These are phyloP conservation scores for Sphinx pinastri DNA, from an alignment of 2,888 invertebrate species.

Conservation along the genomic window DNA sequence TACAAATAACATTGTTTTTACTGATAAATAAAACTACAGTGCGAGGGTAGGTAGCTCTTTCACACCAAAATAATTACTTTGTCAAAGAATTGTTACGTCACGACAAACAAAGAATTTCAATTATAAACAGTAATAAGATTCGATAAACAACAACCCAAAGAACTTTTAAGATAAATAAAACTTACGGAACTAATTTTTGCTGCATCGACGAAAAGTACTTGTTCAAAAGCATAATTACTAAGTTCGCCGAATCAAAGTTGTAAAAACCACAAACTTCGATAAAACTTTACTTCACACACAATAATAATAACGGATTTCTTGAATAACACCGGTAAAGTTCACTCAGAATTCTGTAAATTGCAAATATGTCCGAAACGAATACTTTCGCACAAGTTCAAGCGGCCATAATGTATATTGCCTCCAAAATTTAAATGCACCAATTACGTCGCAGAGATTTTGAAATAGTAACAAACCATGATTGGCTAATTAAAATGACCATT, in stretches of 20 bases:
- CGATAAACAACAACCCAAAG: neutral
- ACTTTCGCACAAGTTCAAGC: neutral
- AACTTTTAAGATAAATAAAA: conserved; percentile 25
- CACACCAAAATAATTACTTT: too few species aligned
- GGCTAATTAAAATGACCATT: neutral
- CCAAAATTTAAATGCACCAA: neutral
- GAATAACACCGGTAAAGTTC: neutral
- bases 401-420: conserved; percentile 19
- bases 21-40: too few species aligned
- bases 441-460: neutral
- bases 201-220: conserved; percentile 62
- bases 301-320: too few species aligned
- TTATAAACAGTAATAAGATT: neutral
- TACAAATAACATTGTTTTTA: too few species aligned
- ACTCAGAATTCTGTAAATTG: neutral
- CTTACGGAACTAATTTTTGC: conserved; percentile 46
- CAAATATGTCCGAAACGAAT: neutral
- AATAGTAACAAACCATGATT: neutral
- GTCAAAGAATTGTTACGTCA: too few species aligned
- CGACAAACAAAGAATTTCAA: too few species aligned
- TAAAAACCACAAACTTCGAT: conserved; percentile 3
- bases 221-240: conserved; percentile 46
- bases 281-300: neutral
- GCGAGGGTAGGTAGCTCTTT: too few species aligned
- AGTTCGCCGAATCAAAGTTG: neutral